phyloP scores from a whole-genome alignment of 1,140 invertebrate genomes.

The Zaprionus tsacasi region DNA sequence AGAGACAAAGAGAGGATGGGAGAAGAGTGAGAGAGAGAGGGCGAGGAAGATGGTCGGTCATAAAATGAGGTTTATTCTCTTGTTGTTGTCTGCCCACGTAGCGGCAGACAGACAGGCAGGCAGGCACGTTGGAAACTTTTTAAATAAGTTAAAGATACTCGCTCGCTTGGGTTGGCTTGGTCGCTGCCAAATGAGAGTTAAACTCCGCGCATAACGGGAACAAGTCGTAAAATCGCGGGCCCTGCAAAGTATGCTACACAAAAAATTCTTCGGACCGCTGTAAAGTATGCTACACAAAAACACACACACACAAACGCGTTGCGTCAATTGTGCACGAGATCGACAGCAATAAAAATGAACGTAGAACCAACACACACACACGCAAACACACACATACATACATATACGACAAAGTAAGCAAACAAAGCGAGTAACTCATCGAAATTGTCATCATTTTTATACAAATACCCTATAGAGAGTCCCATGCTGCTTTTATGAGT shows the following conservation, averaged over 20 bases:
- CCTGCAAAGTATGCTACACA: constrained; percentile 47
- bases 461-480: neutral
- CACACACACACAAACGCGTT: too few relatives aligned
- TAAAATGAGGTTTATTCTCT: constrained; percentile 20
- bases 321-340: constrained; percentile 29
- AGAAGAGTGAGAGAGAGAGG: neutral
- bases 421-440: constrained; percentile 19
- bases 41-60: neutral
- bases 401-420: neutral
- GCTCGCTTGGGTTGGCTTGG: neutral
- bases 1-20: neutral
- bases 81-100: constrained; percentile 9
- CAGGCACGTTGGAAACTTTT: constrained; percentile 74
- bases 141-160: constrained; percentile 62
- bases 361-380: constrained; percentile 2
- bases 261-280: constrained; percentile 46
- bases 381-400: neutral
- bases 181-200: constrained; percentile 12
- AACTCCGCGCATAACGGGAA: constrained; percentile 14
- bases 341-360: constrained; percentile 34
- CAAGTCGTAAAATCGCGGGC: constrained; percentile 53
- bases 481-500: too few relatives aligned
- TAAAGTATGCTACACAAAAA: constrained; percentile 45
- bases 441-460: neutral
- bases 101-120: constrained; percentile 24